These are phyloP conservation scores for Andricus curvator DNA, from an alignment of 2,888 invertebrate genomes.

Conservation along the genomic window DNA sequence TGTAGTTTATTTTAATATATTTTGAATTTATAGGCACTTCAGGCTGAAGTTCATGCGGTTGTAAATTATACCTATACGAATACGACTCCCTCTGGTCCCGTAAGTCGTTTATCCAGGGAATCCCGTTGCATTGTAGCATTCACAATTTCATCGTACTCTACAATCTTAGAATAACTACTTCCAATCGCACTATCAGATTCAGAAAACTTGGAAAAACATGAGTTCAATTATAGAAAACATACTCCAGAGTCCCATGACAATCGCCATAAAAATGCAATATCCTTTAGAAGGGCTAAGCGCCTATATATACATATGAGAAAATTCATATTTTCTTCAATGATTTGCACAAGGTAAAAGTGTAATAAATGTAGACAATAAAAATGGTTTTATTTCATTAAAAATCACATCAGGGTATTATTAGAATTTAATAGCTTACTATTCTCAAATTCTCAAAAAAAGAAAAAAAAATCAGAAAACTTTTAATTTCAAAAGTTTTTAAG, in stretches of 20 bases:
- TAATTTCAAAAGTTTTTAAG: too few species aligned
- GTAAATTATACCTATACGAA: background rate
- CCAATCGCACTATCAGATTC: background rate
- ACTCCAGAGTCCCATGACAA: background rate
- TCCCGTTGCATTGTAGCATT: background rate
- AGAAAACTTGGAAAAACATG: background rate
- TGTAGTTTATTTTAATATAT: background rate
- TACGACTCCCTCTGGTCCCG: background rate
- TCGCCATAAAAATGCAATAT: background rate
- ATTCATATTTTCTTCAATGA: background rate
- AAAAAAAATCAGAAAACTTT: too few species aligned
- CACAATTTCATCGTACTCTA: background rate
- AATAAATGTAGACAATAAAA: too few species aligned
- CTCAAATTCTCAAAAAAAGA: too few species aligned
- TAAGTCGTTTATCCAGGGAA: background rate
- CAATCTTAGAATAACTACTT: background rate
- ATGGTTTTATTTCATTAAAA: too few species aligned
- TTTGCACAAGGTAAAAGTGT: too few species aligned
- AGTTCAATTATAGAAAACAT: background rate
- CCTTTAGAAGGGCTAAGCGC: background rate
- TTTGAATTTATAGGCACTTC: background rate
- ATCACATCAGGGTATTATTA: too few species aligned
- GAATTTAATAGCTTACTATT: too few species aligned
- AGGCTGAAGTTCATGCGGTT: background rate
- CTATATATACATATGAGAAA: background rate